These are phyloP conservation scores for Mus caroli DNA, from an alignment of 2,797 vertebrate genomes.

Conservation along the genomic window DNA sequence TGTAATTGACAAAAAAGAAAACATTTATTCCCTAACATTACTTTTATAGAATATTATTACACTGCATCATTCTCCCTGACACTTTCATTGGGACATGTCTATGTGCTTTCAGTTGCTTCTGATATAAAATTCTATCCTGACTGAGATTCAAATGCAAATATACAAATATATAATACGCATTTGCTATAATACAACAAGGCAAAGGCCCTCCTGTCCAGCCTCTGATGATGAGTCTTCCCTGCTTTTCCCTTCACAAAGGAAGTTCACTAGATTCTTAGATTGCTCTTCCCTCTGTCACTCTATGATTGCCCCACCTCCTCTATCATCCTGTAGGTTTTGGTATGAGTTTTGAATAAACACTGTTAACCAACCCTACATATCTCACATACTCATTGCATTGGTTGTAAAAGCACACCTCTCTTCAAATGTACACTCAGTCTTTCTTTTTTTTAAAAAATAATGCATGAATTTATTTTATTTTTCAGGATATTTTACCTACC, in stretches of 20 bases:
- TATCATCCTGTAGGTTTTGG: background rate
- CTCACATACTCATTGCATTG: background rate
- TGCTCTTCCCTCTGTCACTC: fast-evolving
- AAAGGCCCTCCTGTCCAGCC: background rate
- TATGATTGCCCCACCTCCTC: background rate
- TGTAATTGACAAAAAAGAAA: background rate
- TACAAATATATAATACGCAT: background rate
- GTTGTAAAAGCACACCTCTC: background rate
- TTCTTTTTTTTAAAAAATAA: background rate
- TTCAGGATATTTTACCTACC: background rate
- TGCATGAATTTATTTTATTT: background rate
- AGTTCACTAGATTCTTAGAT: background rate
- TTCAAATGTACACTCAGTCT: background rate
- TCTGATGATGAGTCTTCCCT: background rate
- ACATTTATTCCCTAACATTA: background rate
- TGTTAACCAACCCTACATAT: conserved; percentile 5
- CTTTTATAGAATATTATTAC: background rate
- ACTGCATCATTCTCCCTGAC: background rate
- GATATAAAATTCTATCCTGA: background rate
- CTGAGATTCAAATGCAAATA: background rate
- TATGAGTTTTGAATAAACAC: background rate
- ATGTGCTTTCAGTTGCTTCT: background rate
- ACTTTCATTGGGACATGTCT: background rate
- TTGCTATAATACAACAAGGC: background rate
- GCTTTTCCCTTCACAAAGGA: background rate